Conservation (phyloP, 2,113 vertebrate genomes). For the Halcyon senegalensis region DNA sequence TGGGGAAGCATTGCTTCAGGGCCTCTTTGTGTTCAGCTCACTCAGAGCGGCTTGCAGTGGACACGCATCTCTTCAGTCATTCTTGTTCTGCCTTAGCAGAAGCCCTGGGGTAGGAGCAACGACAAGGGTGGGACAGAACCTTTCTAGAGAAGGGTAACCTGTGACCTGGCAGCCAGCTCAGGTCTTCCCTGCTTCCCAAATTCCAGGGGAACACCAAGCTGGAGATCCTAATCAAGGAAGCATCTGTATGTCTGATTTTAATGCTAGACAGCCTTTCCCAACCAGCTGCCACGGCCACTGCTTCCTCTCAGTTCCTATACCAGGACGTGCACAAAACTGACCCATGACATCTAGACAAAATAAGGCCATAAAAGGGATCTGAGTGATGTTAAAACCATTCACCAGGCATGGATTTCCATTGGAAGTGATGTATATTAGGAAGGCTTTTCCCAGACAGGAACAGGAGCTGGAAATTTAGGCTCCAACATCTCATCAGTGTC, state of each 20-base stretch:
- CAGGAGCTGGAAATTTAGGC: neutral
- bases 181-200: neutral
- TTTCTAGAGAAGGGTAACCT: neutral
- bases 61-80: fast-evolving
- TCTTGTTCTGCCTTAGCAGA: neutral
- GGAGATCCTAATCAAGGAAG: conserved; percentile 36
- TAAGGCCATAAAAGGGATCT: neutral
- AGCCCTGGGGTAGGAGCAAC: neutral
- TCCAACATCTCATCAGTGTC: neutral
- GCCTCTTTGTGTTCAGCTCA: neutral
- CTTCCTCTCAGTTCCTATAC: neutral
- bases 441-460: neutral
- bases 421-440: neutral
- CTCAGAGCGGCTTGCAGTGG: fast-evolving
- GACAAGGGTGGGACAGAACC: neutral
- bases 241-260: neutral
- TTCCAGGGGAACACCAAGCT: neutral
- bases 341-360: neutral
- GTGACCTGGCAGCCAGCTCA: neutral
- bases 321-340: neutral
- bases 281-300: neutral
- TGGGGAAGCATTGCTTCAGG: neutral
- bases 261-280: neutral
- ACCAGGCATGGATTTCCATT: neutral
- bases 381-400: neutral